A percentile compares a stretch with the other conserved stretches of the same genome.
phyloP scores from a whole-genome alignment of 1,140 invertebrate genomes.

The Aphaenogaster ashmeadi region DNA sequence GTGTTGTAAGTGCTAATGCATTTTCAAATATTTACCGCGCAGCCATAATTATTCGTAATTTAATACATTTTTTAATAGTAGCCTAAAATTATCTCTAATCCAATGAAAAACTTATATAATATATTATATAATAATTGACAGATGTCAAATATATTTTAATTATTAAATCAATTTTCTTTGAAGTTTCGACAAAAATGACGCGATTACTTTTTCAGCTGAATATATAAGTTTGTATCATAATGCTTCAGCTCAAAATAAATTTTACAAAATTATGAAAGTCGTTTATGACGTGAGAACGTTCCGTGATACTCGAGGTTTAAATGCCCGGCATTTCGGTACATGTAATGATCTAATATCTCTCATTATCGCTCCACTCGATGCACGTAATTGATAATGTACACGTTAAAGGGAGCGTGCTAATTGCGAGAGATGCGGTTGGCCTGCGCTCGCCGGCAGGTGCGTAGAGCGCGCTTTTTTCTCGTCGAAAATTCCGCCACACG shows the following conservation, averaged over 20 bases:
- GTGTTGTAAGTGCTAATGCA: background rate
- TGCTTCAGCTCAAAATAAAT: background rate
- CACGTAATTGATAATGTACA: conserved; percentile 56
- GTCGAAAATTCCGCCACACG: conserved; percentile 69
- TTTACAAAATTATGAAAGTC: background rate
- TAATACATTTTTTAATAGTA: too few species aligned
- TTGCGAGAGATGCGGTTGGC: conserved; percentile 49
- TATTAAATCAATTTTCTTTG: background rate
- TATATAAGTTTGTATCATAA: background rate
- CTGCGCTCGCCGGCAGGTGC: conserved; percentile 65
- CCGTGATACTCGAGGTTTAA: conserved; percentile 33
- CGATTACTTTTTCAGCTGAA: background rate
- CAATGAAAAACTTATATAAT: background rate
- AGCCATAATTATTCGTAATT: background rate
- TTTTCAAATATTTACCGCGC: conserved; percentile 7
- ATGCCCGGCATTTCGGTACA: conserved; percentile 25
- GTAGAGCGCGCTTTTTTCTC: conserved; percentile 65
- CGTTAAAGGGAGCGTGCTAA: conserved; percentile 57
- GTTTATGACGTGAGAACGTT: background rate
- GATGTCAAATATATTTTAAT: background rate
- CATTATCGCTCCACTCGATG: conserved; percentile 46
- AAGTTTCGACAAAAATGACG: background rate
- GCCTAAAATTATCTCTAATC: background rate
- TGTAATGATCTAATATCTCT: conserved; percentile 53
- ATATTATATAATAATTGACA: background rate